Percentiles rank a stretch among this genome's conserved stretches.
These are phyloP conservation scores for Neogobius melanostomus DNA, from an alignment of 2,113 vertebrate species.

Conservation along the genomic window DNA sequence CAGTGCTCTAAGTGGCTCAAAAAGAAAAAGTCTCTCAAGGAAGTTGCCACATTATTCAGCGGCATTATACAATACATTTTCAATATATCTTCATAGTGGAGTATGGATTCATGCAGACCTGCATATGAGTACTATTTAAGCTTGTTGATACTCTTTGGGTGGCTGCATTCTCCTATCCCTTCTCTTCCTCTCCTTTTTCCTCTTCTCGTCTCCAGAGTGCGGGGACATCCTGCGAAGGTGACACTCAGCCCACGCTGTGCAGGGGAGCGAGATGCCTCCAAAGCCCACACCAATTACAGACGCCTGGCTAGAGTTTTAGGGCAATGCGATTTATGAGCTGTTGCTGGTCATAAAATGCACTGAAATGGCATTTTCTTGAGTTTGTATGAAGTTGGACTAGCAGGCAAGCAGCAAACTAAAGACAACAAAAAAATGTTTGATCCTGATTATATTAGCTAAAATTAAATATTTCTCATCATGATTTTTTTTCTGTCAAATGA, in stretches of 20 bases:
- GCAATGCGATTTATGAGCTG: constrained; percentile 8
- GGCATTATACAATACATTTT: too few species aligned
- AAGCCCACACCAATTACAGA: constrained; percentile 38
- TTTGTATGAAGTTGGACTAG: background rate
- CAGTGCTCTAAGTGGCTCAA: too few species aligned
- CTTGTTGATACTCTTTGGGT: constrained; percentile 24
- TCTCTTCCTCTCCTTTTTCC: background rate
- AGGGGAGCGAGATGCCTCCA: constrained; percentile 55
- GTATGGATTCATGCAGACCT: too few species aligned
- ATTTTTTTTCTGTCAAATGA: too few species aligned
- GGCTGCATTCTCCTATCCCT: constrained; percentile 16
- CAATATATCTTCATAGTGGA: too few species aligned
- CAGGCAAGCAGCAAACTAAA: background rate
- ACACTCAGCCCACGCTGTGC: constrained; percentile 36
- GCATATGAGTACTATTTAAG: background rate
- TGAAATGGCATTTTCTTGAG: constrained; percentile 4
- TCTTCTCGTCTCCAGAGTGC: constrained; percentile 8
- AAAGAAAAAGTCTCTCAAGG: too few species aligned
- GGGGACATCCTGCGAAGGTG: constrained; percentile 42
- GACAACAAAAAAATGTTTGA: too few species aligned
- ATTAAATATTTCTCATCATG: too few species aligned
- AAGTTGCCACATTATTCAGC: too few species aligned
- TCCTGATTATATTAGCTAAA: too few species aligned
- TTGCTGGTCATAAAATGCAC: constrained; percentile 23
- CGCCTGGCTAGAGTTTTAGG: constrained; percentile 31